Evolutionary conservation across 2,888 invertebrate species (phyloP).

Genomic region (Camponotus fellah): DNA sequence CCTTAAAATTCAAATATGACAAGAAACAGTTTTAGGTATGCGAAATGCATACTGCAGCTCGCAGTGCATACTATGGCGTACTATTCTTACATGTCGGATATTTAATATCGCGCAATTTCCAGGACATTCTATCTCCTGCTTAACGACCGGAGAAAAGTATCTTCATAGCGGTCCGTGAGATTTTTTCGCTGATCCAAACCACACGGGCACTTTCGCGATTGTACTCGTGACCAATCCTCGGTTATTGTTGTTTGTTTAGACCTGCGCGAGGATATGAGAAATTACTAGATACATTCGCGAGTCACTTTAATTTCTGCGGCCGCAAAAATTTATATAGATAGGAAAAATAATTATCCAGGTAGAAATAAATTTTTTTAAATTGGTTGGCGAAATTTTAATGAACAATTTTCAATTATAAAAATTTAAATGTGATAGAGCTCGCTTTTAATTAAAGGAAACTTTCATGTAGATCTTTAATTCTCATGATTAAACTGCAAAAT

Average conservation of each 20-base stretch:
- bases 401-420: neutral
- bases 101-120: conserved; percentile 2
- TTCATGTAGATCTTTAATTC: neutral
- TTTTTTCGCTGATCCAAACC: conserved; percentile 14
- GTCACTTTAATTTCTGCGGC: neutral
- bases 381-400: neutral
- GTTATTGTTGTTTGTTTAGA: neutral
- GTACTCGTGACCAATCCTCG: neutral
- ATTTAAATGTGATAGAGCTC: neutral
- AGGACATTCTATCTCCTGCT: conserved; percentile 4
- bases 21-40: neutral
- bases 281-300: neutral
- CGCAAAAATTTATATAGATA: neutral
- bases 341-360: neutral
- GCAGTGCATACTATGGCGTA: neutral
- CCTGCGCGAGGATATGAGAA: neutral
- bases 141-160: conserved; percentile 12
- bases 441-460: neutral
- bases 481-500: neutral
- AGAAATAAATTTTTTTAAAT: neutral
- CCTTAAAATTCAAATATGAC: neutral
- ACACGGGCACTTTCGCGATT: conserved; percentile 12
- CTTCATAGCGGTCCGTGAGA: neutral
- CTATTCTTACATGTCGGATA: neutral
- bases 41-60: conserved; percentile 1